phyloP scores from a whole-genome alignment of 2,113 vertebrate species.

The Sitta europaea region DNA sequence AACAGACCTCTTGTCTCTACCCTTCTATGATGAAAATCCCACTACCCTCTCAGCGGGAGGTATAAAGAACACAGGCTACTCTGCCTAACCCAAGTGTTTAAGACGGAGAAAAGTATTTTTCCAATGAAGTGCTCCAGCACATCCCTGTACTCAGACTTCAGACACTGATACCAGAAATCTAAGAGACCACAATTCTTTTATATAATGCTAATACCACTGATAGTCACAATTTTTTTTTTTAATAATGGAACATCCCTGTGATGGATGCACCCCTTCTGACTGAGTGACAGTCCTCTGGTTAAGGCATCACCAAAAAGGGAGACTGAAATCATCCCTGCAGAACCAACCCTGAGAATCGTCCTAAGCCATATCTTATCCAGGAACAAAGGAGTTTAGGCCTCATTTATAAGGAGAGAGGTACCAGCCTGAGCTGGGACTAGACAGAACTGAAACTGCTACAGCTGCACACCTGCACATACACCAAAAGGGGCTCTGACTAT shows the following conservation, averaged over 20 bases:
- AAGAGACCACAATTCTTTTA: background rate
- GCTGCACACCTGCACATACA: background rate
- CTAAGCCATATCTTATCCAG: accelerated
- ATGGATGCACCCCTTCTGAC: background rate
- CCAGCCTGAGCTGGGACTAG: background rate
- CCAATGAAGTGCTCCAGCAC: background rate
- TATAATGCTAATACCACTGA: background rate
- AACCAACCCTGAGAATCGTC: background rate
- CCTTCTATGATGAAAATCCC: background rate
- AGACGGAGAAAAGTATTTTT: background rate
- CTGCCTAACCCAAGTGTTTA: background rate
- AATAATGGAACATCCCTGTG: background rate
- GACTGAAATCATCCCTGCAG: background rate
- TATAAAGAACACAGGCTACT: background rate
- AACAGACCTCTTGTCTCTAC: background rate
- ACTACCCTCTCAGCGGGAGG: background rate
- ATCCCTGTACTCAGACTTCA: background rate
- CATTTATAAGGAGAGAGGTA: background rate
- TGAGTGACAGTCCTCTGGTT: background rate
- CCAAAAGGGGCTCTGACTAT: background rate
- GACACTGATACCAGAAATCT: background rate
- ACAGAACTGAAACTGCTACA: background rate
- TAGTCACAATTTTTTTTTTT: no score
- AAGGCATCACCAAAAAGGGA: background rate
- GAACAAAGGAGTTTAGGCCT: background rate